A percentile compares a stretch with the other conserved stretches of the same genome.
These are phyloP conservation scores for Eurytoma adleriae DNA, from an alignment of 2,888 invertebrate genomes.

Conservation along the genomic window DNA sequence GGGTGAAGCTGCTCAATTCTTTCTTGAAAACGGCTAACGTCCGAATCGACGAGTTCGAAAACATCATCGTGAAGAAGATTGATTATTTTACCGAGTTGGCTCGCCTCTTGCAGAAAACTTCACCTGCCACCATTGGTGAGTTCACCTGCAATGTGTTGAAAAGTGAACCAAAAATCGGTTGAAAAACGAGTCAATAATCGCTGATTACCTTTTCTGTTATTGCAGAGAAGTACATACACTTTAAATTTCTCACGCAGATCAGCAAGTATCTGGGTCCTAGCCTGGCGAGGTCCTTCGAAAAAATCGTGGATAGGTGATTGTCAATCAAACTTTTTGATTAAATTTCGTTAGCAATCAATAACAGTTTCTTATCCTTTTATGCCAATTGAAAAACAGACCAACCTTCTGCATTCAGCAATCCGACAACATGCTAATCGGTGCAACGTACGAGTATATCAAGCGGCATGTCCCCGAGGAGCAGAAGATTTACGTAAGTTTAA, in stretches of 20 bases:
- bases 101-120: conserved; percentile 33
- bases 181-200: not conserved
- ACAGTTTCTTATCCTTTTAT: not conserved
- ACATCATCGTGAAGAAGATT: conserved; percentile 36
- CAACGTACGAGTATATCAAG: conserved; percentile 52
- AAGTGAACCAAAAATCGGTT: not conserved
- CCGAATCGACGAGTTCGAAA: not conserved
- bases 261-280: conserved; percentile 50
- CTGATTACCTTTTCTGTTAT: not conserved
- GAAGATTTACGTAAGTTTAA: conserved; percentile 50
- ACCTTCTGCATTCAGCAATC: conserved; percentile 52
- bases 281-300: conserved; percentile 45
- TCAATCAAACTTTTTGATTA: not conserved
- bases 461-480: conserved; percentile 47
- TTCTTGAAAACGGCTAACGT: conserved; percentile 21
- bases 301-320: conserved; percentile 30
- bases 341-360: not conserved
- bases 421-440: conserved; percentile 46
- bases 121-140: conserved; percentile 42
- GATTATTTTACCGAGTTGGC: conserved; percentile 46
- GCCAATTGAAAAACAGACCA: conserved; percentile 23
- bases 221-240: conserved; percentile 49
- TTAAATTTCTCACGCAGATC: conserved; percentile 52
- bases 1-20: conserved; percentile 35
- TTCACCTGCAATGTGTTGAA: too few species aligned